phyloP scores from a whole-genome alignment of 2,888 invertebrate genomes.

The Netelia melanura region DNA sequence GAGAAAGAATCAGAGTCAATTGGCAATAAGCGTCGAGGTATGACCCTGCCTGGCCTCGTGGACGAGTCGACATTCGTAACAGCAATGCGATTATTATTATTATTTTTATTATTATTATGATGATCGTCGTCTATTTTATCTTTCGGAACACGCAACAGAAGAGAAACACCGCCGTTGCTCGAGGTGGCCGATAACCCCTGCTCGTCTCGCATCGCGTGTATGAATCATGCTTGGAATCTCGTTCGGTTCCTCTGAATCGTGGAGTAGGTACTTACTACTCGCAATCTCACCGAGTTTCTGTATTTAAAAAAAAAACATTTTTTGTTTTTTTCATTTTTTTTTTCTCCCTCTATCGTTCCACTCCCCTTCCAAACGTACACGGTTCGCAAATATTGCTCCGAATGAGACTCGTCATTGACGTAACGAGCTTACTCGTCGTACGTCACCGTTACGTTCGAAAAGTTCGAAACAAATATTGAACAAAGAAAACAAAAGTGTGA shows the following conservation, averaged over 20 bases:
- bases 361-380: not conserved
- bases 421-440: not conserved
- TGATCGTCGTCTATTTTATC: not conserved
- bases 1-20: not conserved
- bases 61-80: not conserved
- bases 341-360: not conserved
- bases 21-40: not conserved
- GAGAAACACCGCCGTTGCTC: not conserved
- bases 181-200: slow-evolving; percentile 31
- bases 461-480: no score
- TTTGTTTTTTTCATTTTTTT: not conserved
- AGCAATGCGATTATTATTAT: not conserved
- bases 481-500: no score
- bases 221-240: slow-evolving; percentile 49
- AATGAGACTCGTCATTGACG: not conserved
- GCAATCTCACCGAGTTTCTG: not conserved
- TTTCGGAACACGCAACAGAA: not conserved
- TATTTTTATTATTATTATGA: slow-evolving; percentile 11
- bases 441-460: not conserved
- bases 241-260: slow-evolving; percentile 32
- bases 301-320: not conserved
- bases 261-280: not conserved
- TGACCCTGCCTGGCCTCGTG: not conserved
- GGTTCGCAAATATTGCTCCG: not conserved
- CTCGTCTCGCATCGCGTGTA: not conserved